Conservation (phyloP, 92 coral and sea anemone genomes). For the Paramuricea clavata region DNA sequence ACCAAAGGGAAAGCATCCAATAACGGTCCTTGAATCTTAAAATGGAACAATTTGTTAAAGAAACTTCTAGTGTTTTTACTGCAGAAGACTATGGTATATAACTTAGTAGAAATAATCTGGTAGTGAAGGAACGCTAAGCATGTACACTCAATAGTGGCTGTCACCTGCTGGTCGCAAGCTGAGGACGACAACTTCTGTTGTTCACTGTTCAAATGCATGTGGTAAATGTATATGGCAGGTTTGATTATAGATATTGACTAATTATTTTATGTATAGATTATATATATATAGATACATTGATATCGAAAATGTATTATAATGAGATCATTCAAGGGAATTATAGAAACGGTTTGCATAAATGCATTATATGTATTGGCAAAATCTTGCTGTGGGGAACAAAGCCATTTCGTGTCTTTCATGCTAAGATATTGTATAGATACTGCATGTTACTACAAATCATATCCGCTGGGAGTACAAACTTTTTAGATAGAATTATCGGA, state of each 20-base stretch:
- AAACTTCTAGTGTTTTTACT: too few relatives aligned
- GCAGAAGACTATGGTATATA: neutral
- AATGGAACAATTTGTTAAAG: neutral
- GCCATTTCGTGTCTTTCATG: neutral
- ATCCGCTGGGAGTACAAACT: neutral
- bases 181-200: neutral
- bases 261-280: neutral
- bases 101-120: neutral
- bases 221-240: neutral
- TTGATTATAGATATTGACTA: conserved; percentile 1
- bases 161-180: neutral
- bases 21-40: neutral
- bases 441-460: neutral
- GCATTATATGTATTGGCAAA: neutral
- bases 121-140: neutral
- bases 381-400: neutral
- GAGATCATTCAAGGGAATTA: neutral
- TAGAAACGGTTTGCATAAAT: neutral
- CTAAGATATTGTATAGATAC: neutral
- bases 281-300: neutral
- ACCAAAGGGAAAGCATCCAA: neutral
- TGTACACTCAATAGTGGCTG: neutral
- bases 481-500: neutral
- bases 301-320: neutral
- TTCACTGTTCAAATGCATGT: neutral